A percentile compares a stretch with the other conserved stretches of the same genome.
These are phyloP conservation scores for Chiridota heheva DNA, from an alignment of 35 echinoderm and acorn worm genomes.

Conservation along the genomic window DNA sequence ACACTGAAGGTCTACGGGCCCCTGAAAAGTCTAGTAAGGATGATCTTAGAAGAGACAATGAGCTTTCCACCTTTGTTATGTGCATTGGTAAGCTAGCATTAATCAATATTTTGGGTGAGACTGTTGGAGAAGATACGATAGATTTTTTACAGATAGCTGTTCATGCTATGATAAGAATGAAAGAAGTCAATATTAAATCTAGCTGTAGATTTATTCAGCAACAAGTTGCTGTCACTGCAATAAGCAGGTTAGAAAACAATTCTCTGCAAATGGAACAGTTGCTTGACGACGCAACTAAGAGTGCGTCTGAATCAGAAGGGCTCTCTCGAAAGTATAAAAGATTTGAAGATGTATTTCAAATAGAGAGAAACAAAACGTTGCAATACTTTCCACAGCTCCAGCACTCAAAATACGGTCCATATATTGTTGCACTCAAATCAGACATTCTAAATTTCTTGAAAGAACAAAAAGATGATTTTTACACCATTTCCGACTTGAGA, in stretches of 20 bases:
- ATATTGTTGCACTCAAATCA: neutral
- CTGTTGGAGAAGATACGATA: neutral
- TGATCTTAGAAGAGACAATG: constrained; percentile 6
- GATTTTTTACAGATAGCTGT: constrained; percentile 9
- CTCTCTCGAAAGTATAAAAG: neutral
- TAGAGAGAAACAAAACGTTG: neutral
- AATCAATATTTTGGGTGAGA: constrained; percentile 19
- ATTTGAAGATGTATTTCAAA: constrained; percentile 16
- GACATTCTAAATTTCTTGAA: neutral
- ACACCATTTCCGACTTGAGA: neutral
- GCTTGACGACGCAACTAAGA: neutral
- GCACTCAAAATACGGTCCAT: neutral
- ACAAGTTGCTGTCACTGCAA: neutral
- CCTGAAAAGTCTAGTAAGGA: constrained; percentile 1
- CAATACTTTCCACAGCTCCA: constrained; percentile 7
- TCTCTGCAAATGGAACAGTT: neutral
- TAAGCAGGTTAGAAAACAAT: neutral
- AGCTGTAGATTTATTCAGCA: constrained; percentile 22
- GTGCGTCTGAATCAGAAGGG: constrained; percentile 1
- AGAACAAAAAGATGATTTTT: neutral
- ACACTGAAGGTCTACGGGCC: constrained; percentile 16
- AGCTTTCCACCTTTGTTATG: neutral
- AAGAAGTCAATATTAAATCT: constrained; percentile 15
- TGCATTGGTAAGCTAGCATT: constrained; percentile 11
- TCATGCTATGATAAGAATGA: constrained; percentile 33